Percentiles rank a stretch among this genome's conserved stretches.
Evolutionary conservation across 2,888 invertebrate species (phyloP).

Genomic region (Diabrotica balteata): DNA sequence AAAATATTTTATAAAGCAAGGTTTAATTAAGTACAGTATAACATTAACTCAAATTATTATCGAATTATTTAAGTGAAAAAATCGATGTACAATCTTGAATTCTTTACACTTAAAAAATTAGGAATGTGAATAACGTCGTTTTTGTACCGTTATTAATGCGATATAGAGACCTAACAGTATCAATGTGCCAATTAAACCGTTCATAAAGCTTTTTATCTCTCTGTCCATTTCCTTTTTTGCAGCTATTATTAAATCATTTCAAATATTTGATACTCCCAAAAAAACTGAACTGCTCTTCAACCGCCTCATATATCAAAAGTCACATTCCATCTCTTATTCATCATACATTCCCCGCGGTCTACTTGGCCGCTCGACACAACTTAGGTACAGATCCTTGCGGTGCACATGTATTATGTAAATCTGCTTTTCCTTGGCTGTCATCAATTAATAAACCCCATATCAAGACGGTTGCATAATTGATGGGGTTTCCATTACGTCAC

Average conservation of each 20-base stretch:
- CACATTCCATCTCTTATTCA: conserved; percentile 31
- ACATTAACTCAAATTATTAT: too few species aligned
- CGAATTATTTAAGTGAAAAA: too few species aligned
- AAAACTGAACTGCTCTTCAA: not conserved
- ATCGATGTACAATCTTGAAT: too few species aligned
- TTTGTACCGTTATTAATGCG: too few species aligned
- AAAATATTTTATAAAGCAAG: too few species aligned
- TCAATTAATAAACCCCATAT: conserved; percentile 64
- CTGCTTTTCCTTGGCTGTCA: conserved; percentile 57
- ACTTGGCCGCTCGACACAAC: conserved; percentile 46
- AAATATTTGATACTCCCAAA: not conserved
- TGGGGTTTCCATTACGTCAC: conserved; percentile 56
- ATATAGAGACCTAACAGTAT: too few species aligned
- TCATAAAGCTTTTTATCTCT: too few species aligned
- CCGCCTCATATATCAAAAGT: conserved; percentile 21
- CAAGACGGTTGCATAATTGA: conserved; percentile 61
- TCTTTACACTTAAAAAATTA: too few species aligned
- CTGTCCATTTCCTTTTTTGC: too few species aligned
- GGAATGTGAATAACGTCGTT: too few species aligned
- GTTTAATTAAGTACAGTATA: too few species aligned
- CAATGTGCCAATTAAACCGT: too few species aligned
- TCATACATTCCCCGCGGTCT: conserved; percentile 47
- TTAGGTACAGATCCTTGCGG: conserved; percentile 38
- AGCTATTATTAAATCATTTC: not conserved
- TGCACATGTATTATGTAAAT: conserved; percentile 58